phyloP scores from a whole-genome alignment of 2,888 invertebrate genomes.

The Malachius bipustulatus region DNA sequence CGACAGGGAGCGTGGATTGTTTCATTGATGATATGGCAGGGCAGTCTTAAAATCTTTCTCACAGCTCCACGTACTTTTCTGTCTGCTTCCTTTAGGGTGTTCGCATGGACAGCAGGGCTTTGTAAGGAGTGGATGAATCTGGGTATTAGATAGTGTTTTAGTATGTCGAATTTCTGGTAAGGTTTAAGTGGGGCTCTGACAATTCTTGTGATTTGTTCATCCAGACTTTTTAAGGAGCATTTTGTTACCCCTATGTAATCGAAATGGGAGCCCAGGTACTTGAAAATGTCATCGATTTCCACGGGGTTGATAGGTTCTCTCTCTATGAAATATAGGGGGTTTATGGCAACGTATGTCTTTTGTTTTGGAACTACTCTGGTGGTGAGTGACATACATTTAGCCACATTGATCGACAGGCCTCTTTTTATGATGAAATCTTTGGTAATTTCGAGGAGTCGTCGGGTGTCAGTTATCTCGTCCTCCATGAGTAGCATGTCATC shows the following conservation, averaged over 20 bases:
- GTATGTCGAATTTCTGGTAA: constrained; percentile 4
- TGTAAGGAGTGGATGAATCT: background rate
- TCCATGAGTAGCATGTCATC: background rate
- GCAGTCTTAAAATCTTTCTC: no score
- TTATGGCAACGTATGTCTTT: no score
- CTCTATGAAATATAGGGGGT: constrained; percentile 6
- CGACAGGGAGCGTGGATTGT: no score
- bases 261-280: constrained; percentile 8
- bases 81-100: background rate
- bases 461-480: background rate
- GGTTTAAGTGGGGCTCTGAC: constrained; percentile 6
- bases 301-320: constrained; percentile 5
- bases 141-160: constrained; percentile 4
- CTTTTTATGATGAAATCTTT: no score
- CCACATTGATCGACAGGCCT: no score
- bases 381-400: no score
- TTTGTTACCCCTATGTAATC: background rate
- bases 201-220: background rate
- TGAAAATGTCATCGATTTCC: constrained; percentile 3
- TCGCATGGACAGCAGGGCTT: background rate
- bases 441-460: no score
- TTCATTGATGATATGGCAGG: no score
- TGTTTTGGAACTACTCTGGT: no score
- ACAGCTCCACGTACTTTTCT: background rate
- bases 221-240: background rate